A percentile compares a stretch with the other conserved stretches of the same genome.
These are phyloP conservation scores for Edolisoma coerulescens DNA, from an alignment of 2,113 vertebrate species.

Conservation along the genomic window DNA sequence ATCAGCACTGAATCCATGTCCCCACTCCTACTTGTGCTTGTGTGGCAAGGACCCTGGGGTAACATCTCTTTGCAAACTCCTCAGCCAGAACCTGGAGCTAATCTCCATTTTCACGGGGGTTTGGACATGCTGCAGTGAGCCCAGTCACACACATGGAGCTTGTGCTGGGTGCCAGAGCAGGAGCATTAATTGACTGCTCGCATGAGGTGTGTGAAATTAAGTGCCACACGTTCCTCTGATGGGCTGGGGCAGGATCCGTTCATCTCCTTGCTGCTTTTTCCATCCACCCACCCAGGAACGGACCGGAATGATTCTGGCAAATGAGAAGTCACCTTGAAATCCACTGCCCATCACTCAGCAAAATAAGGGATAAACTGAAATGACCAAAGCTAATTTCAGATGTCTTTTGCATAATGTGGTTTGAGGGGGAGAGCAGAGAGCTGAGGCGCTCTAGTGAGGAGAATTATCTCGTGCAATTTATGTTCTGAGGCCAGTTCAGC, in stretches of 20 bases:
- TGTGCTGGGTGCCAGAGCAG: background rate
- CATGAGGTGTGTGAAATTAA: slow-evolving; percentile 32
- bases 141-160: background rate
- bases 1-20: background rate
- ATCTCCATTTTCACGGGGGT: slow-evolving; percentile 6
- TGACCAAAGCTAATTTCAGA: slow-evolving; percentile 25
- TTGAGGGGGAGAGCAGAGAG: background rate
- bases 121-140: background rate
- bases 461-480: background rate
- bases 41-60: background rate
- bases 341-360: background rate
- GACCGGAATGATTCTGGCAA: background rate
- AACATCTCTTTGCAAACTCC: background rate
- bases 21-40: background rate
- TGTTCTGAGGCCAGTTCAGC: background rate
- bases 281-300: background rate
- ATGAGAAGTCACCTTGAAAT: slow-evolving; percentile 52
- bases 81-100: background rate
- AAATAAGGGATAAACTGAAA: slow-evolving; percentile 2
- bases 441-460: background rate
- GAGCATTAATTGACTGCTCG: slow-evolving; percentile 27
- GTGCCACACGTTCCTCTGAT: background rate
- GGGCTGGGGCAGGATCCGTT: background rate
- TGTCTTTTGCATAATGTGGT: slow-evolving; percentile 9
- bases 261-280: background rate